Base-by-base conservation (phyloP, 1,140 invertebrate genomes). In the Bicyclus anynana region DNA sequence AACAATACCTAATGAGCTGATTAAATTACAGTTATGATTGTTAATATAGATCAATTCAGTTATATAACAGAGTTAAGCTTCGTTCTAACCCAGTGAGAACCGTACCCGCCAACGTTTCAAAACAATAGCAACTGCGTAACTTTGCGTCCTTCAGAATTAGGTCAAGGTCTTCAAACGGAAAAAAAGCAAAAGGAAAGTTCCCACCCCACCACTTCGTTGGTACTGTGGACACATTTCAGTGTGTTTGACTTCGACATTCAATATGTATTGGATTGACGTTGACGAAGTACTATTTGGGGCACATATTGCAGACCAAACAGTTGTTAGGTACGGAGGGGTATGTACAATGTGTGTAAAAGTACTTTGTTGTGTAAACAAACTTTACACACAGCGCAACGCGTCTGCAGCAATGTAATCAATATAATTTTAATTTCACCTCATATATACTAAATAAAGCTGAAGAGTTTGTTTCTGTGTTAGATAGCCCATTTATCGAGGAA, bases 151-250 rank as follows among this genome's bases (percentile, higher is more conserved):
- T 59, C 40, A 42, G 59, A 77, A 62, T 53, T 64, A 47, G 69
- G 74, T 72, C 73, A 77, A 76, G 71, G 69, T 59, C 50, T 59
- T 21, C 18, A 29, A 48, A 33, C 46, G 46, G 49, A 73, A 71
- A 73, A 71, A 66, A 61, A 50, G 46, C 37, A 16, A 38, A 64
- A 48, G 66, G 60, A 67, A 67, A 69, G 67, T 40, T 65, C 66
- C 63, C 63, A 68, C 62, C 64, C 55, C 44, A 29, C 48, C 38
- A 59, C 13, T 33, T 55, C 42, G 35, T n/a, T 18, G 33, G 26
- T 54, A 65, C 58, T 59, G 53, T 57, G 61, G 46, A 58, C 21
- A 50, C 61, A 33, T 44, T 59, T 53, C 44, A 53, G 29, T 38
- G 23, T 59, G 27, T 59, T 59, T 53, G 44, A 21, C 35, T 49